Evolutionary conservation across 2,113 vertebrate genomes (phyloP), one percentile per base, ranked within the genome.

Genomic region (Microcebus griseorufus): DNA sequence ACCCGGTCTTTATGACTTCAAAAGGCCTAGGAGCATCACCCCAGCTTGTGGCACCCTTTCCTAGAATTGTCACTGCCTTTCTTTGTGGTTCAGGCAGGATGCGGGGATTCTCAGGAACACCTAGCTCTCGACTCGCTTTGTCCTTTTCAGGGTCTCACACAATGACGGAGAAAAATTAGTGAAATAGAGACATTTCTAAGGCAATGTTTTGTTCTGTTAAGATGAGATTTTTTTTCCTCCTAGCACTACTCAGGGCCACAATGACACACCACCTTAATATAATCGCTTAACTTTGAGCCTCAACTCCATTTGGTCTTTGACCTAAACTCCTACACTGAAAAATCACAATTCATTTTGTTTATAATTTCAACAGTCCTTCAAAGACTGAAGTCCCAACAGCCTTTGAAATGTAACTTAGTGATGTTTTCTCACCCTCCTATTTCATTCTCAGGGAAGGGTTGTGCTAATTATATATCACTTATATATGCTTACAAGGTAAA

Each of bases 281-380:
- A 87, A 65, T 65, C 39, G 42, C 32, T 88, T 72, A 73, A 84
- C 51, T 88, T 29, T 53, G 23, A 94, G 5, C 67, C 17, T 88
- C 34, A 70, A n/a, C 23, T 92, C 20, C 3, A 32, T 53, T 70
- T 93, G 45, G 3, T 75, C 34, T 90, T 95, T 90, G 42, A 60
- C 12, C 13, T 90, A 78, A 80, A 69, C 6, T 48, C 3, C 23
- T 39, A 37, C n/a, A 67, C 18, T 95, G 64, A 92, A 92, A 86
- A 86, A 67, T 94, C 10, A 72, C 17, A 69, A 55, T 55, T 64
- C 5, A 17, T 88, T 96, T 97, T 89, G 29, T 53, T 83, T 73
- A 80, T 62, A 65, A 93, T 88, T 89, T 95, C 48, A 83, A 1
- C 23, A 72, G 58, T 25, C 48, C 8, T 88, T 83, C 58, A 93